These are phyloP conservation scores for Epistrophella euchroma DNA, from an alignment of 2,888 invertebrate genomes.

Conservation along the genomic window DNA sequence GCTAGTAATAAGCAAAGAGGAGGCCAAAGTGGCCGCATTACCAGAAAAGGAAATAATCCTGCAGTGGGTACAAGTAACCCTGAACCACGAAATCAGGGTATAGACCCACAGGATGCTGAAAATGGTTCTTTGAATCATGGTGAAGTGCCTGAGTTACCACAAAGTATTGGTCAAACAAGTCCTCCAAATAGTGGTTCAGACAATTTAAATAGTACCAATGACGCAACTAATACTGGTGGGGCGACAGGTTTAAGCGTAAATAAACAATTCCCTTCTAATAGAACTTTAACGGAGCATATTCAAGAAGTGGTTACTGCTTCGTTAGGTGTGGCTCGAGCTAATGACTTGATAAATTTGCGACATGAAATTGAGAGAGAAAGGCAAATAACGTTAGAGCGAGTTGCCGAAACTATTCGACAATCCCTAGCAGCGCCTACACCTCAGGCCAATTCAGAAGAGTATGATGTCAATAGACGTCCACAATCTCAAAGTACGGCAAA, in stretches of 20 bases:
- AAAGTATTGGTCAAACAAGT: neutral
- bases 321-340: neutral
- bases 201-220: neutral
- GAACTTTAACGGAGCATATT: conserved; percentile 4
- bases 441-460: neutral
- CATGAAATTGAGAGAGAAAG: conserved; percentile 2
- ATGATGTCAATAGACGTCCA: neutral
- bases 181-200: neutral
- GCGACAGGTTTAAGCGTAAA: neutral
- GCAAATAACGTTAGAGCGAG: neutral
- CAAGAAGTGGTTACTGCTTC: conserved; percentile 1
- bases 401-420: conserved; percentile 3
- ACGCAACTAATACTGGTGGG: neutral
- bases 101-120: neutral
- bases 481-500: conserved; percentile 5
- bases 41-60: neutral
- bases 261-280: neutral
- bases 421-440: neutral
- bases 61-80: neutral
- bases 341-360: neutral
- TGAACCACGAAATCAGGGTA: neutral
- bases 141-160: neutral
- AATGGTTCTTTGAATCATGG: neutral
- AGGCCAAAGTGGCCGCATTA: neutral
- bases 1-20: neutral